Evolutionary conservation across 1,140 invertebrate species (phyloP), one percentile per base, ranked within the genome.

Genomic region (Ectropis grisescens): DNA sequence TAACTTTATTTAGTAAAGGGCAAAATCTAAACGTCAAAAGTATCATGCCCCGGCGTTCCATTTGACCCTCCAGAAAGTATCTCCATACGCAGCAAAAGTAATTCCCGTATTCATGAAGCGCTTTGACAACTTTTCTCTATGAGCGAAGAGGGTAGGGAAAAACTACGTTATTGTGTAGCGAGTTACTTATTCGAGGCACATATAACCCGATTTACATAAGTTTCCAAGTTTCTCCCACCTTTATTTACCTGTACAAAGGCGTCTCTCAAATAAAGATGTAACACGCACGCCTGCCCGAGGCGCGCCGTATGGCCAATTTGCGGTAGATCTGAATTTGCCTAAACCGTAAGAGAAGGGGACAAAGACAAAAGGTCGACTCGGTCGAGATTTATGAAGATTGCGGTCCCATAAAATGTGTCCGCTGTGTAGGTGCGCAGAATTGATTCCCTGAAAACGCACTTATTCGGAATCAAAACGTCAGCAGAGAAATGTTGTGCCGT

Each of bases 361-460:
- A 59, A 56, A 59, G 56, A 66, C 52, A 59, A 61, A 61, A 66
- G 58, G 58, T 59, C 58, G 52, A 41, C 43, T 37, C 46, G 37
- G 35, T 40, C 41, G 46, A 56, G 61, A 66, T 59, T 66, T 66
- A 66, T 61, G 53, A 57, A 65, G 56, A 61, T 66, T 61, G 53
- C 50, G 49, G 44, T 42, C 51, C 41, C 54, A 38, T 55, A 44
- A 33, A 26, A 37, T 38, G 35, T 40, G 32, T 33, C 32, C 30
- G 42, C 33, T 19, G n/a, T 19, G 3, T 41, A 31, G 16, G 13
- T 24, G 35, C 25, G 38, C 33, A 19, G 16, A 19, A 19, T 19
- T 19, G 16, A 19, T 19, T 19, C 16, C 3, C 8, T 19, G 16
- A 19, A 19, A 19, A n/a, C n/a, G 16, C 16, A 19, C 16, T 8